Percentiles rank a stretch among this genome's conserved stretches.
phyloP scores from a whole-genome alignment of 1,140 invertebrate species.

The Lucilia cuprina region DNA sequence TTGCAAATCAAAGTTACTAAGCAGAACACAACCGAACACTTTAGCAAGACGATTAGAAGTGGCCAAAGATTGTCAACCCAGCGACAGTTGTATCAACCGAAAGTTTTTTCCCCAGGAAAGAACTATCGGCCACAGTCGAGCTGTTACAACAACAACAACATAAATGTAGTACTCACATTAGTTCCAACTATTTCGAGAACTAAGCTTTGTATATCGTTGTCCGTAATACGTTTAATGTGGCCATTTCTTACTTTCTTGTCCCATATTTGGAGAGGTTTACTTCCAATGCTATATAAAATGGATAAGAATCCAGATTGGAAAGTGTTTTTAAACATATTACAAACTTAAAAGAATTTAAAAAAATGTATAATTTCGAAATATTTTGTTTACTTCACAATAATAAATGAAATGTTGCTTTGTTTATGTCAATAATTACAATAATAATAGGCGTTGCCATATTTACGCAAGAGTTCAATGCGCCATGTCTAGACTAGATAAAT shows the following conservation, averaged over 20 bases:
- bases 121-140: too few relatives aligned
- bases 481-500: too few relatives aligned
- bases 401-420: neutral
- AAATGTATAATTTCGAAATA: too few relatives aligned
- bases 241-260: constrained; percentile 99
- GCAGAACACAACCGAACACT: too few relatives aligned
- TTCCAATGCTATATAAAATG: constrained; percentile 98
- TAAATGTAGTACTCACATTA: constrained; percentile 98
- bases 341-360: neutral
- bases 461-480: too few relatives aligned
- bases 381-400: neutral
- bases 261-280: constrained; percentile 99
- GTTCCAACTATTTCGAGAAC: constrained; percentile 98
- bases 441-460: neutral
- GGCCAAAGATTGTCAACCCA: too few relatives aligned
- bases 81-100: too few relatives aligned
- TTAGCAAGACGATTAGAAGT: too few relatives aligned
- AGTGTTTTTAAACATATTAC: constrained; percentile 98
- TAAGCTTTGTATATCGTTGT: constrained; percentile 98
- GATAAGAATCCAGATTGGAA: constrained; percentile 98
- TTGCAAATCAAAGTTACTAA: too few relatives aligned
- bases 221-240: constrained; percentile 98
- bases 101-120: too few relatives aligned
- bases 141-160: too few relatives aligned
- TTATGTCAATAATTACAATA: neutral